Base-by-base conservation (phyloP, 2,888 invertebrate genomes). In the Parthenolecanium corni region DNA sequence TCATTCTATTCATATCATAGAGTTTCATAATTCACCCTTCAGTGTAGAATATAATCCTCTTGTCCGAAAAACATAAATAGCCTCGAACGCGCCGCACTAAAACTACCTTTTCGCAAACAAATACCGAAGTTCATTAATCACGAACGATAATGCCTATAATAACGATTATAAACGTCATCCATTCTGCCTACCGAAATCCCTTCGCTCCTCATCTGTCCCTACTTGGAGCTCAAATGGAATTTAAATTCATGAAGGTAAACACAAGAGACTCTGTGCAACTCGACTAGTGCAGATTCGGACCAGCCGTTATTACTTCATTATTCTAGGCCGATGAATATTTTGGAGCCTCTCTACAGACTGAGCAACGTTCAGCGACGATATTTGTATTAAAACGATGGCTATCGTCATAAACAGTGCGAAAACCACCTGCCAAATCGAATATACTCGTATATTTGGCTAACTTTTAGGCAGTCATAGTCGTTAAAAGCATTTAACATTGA, bases 141-240 rank as follows among this genome's bases (percentile, higher is more conserved):
- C 21, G 23, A 42, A 42, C 18, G 11, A 42, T 47, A 42, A 57
- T 57, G 57, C 42, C 57, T 57, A 44, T 24, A 25, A 57, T 57
- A 46, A 57, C 57, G 14, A 57, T 54, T 54, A 54, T 46, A 46
- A 57, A 25, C 57, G 44, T 47, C 46, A 44, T 57, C 21, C 44
- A 16, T 14, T 31, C 9, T 31, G 31, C 31, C 31, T 9, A n/a
- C n/a, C n/a, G n/a, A n/a, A n/a, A n/a, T 31, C 31, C 31, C 31
- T 9, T 9, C 31, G 5, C 31, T 9, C 31, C 31, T 9, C 5
- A 31, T 31, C 31, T 31, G 9, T 31, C 4, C 31, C 5, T 31
- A 31, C 31, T 5, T 42, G 5, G 4, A 42, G 44, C 44, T 42
- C 44, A 42, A 42, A 42, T 14, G 44, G 44, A 42, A 42, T 42